Evolutionary conservation across 2,797 vertebrate species (phyloP), one percentile per base, ranked within the genome.

Genomic region (Aeoliscus strigatus): DNA sequence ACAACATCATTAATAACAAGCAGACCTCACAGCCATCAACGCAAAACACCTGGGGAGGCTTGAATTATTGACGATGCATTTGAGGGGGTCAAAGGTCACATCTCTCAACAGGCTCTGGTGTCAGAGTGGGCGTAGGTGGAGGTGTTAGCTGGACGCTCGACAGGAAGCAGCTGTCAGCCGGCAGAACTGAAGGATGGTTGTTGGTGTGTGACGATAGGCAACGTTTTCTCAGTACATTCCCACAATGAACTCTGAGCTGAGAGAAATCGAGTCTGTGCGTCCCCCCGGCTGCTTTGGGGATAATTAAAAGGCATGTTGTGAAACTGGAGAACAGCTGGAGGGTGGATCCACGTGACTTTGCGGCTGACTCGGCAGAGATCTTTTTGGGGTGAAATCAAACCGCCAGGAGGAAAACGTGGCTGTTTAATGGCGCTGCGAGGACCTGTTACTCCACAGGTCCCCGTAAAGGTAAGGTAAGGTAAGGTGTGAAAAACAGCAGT

Each of bases 301-400:
- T 74, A 74, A 80, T 82, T 76, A 74, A 55, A 70, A 74, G 73
- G 69, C 66, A 26, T 39, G 70, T 1, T 4, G 52, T 40, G 65
- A 59, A 63, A 60, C 58, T 74, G 75, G 14, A 46, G 26, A 54
- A 62, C 82, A 82, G 82, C 79, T 84, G 78, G n/a, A 51, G 82
- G 75, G 77, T 28, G 74, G 67, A 53, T 57, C 65, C 51, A 13
- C 48, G 62, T 6, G 49, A 69, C 53, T 27, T 15, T 18, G 56
- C 60, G 55, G 69, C 70, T 43, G 70, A 75, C 54, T 60, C 8
- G 18, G 28, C 46, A 67, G 15, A 44, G 28, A 55, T 34, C 27
- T 25, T 14, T 27, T 25, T 13, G 7, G 21, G 54, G 53, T 53
- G 74, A 66, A 71, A 64, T 72, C 53, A 64, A 46, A 62, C 53